Evolutionary conservation across 2,113 vertebrate species (phyloP).

Genomic region (Thinocorus orbignyianus): DNA sequence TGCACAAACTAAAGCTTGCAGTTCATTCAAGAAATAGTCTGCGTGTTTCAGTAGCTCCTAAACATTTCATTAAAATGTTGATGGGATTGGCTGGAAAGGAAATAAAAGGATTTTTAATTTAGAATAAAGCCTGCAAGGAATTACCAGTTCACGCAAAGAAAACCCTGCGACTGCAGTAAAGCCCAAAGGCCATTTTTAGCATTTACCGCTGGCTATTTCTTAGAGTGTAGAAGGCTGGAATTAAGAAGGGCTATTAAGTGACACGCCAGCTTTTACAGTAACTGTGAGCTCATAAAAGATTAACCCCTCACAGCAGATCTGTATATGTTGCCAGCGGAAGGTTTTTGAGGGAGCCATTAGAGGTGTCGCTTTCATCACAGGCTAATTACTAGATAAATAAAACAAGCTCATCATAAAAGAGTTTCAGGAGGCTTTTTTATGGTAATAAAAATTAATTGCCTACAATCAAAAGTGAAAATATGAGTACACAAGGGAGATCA

Average conservation of each 20-base stretch:
- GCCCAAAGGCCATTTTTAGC: constrained; percentile 20
- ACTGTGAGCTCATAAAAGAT: constrained; percentile 66
- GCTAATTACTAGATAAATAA: constrained; percentile 59
- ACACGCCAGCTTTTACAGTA: constrained; percentile 47
- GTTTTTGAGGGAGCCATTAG: constrained; percentile 30
- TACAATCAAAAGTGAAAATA: constrained; percentile 44
- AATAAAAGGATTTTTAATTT: neutral
- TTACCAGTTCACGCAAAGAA: neutral
- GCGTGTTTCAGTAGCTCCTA: neutral
- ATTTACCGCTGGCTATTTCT: constrained; percentile 43
- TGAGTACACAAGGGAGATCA: constrained; percentile 4
- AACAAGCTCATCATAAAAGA: constrained; percentile 17
- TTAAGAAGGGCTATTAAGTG: constrained; percentile 61
- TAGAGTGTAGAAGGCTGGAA: constrained; percentile 32
- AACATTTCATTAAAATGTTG: neutral
- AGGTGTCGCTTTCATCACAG: constrained; percentile 37
- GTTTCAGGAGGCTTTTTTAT: constrained; percentile 49
- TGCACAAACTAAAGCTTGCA: neutral
- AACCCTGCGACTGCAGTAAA: neutral
- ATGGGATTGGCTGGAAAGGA: neutral
- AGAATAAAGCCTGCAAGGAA: constrained; percentile 18
- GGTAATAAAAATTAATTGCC: constrained; percentile 60
- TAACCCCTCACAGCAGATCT: constrained; percentile 51
- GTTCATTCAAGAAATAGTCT: neutral
- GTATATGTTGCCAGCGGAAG: constrained; percentile 34